Evolutionary conservation across 2,888 invertebrate species (phyloP).

Genomic region (Heliconius charithonia): DNA sequence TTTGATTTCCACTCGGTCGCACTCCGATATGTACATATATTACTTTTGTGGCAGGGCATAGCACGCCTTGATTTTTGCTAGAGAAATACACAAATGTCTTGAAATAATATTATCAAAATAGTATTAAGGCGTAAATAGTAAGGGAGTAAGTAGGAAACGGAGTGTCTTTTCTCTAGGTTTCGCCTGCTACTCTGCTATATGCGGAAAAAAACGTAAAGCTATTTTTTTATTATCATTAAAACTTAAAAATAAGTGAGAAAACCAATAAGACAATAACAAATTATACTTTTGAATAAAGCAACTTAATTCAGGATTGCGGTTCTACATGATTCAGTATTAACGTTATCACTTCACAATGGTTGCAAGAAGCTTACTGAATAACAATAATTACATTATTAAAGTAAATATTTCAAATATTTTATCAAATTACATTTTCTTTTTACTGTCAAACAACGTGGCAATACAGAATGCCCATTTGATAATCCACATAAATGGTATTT

Average conservation of each 20-base stretch:
- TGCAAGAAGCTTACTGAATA: not conserved
- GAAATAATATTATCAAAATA: too few species aligned
- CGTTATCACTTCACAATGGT: conserved; percentile 2
- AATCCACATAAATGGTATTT: too few species aligned
- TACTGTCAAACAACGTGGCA: not conserved
- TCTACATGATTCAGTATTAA: conserved; percentile 1
- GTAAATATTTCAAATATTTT: not conserved
- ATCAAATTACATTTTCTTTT: not conserved
- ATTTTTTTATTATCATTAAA: not conserved
- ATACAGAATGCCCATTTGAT: too few species aligned
- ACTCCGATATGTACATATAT: too few species aligned
- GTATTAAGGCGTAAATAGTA: too few species aligned
- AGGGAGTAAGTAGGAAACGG: not conserved
- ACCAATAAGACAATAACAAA: not conserved
- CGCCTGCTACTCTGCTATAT: not conserved
- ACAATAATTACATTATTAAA: not conserved
- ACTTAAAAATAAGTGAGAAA: not conserved
- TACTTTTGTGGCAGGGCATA: too few species aligned
- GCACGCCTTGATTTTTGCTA: too few species aligned
- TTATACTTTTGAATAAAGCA: conserved; percentile 6
- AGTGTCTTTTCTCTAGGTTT: not conserved
- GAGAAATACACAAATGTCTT: too few species aligned
- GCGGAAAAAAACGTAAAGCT: too few species aligned
- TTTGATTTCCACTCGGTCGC: too few species aligned
- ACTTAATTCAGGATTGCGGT: not conserved